Evolutionary conservation across 2,797 vertebrate genomes (phyloP).

Genomic region (Falco columbarius): DNA sequence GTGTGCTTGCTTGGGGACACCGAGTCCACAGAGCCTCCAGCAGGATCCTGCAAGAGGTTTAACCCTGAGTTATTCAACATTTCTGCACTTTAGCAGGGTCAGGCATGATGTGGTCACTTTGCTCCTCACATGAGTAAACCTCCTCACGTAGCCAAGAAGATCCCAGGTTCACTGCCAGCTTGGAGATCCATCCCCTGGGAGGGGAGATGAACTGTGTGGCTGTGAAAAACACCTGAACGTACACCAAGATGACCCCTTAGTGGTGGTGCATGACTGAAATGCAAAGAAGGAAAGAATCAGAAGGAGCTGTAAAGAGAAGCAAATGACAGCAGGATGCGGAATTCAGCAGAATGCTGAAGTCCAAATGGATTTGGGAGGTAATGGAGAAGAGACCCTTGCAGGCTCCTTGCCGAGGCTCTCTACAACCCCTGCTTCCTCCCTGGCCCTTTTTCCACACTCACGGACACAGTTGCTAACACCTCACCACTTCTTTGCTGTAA

Average conservation of each 20-base stretch:
- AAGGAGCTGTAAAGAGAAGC: background rate
- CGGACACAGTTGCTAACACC: background rate
- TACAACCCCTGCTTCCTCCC: background rate
- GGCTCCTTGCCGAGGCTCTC: background rate
- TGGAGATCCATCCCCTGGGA: background rate
- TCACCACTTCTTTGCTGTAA: background rate
- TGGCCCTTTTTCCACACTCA: background rate
- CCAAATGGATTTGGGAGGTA: background rate
- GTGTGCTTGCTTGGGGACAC: background rate
- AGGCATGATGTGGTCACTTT: background rate
- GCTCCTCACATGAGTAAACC: background rate
- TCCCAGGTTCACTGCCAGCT: rapidly evolving
- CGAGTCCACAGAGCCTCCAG: rapidly evolving
- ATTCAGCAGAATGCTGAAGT: background rate
- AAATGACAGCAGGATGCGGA: background rate
- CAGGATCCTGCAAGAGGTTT: background rate
- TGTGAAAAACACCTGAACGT: background rate
- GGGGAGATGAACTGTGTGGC: background rate
- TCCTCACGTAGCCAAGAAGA: background rate
- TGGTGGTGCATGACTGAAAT: background rate
- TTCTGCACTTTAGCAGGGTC: background rate
- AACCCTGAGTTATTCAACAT: background rate
- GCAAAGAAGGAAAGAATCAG: background rate
- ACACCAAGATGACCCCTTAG: no score
- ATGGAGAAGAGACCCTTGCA: background rate